Percentiles rank a stretch among this genome's conserved stretches.
Conservation (phyloP, 2,888 invertebrate species). For the Sphinx pinastri region DNA sequence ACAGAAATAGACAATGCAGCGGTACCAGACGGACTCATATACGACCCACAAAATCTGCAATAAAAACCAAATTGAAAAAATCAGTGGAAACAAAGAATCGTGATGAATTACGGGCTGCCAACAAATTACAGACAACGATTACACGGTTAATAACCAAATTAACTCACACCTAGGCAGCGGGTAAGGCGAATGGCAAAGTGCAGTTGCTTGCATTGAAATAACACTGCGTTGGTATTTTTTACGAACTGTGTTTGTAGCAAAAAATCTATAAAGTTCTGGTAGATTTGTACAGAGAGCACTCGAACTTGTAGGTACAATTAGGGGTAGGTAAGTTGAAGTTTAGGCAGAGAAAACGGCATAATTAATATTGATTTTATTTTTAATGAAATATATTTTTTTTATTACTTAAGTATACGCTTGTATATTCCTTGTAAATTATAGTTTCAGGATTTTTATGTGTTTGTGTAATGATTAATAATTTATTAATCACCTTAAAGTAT, state of each 20-base stretch:
- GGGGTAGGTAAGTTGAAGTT: no score
- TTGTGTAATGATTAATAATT: not conserved
- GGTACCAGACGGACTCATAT: no score
- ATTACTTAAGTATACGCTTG: no score
- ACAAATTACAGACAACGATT: conserved; percentile 60
- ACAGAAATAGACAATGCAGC: no score
- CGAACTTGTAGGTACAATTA: no score
- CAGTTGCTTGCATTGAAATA: conserved; percentile 33
- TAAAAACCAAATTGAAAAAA: not conserved
- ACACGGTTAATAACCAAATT: conserved; percentile 53
- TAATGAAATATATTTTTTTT: no score
- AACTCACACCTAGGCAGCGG: conserved; percentile 36
- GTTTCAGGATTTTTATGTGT: not conserved
- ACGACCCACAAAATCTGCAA: not conserved
- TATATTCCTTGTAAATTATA: no score
- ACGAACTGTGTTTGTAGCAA: not conserved
- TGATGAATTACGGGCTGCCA: conserved; percentile 64
- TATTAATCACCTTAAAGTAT: not conserved
- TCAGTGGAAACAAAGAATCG: conserved; percentile 38
- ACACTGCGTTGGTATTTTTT: conserved; percentile 9
- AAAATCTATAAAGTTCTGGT: no score
- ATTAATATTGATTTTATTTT: no score
- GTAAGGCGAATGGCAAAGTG: conserved; percentile 47
- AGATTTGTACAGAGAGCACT: no score
- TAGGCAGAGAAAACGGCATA: no score